Base-by-base conservation (phyloP, 2,113 vertebrate species). In the Aramus guarauna region DNA sequence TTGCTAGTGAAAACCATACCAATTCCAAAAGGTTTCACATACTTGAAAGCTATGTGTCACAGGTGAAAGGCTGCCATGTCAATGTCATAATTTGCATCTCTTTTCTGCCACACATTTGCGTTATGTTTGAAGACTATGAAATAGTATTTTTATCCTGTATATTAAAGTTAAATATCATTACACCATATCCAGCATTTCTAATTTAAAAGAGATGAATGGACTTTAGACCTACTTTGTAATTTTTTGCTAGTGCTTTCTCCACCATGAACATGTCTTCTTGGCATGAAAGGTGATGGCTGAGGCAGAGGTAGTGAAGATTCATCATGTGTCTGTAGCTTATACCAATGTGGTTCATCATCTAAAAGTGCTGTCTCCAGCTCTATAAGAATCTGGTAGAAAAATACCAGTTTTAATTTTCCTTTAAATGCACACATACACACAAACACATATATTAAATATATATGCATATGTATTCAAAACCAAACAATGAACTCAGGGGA, bases 331-430 rank as follows among this genome's bases (percentile, higher is more conserved):
- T 99, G 99, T 88, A 99, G 98, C 97, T 99, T 99, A 96, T 99
- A 99, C 99, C 99, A 99, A 90, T 99, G 99, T 59, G 99, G 98
- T 80, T 99, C 98, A 97, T 99, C 99, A 47, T 99, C 99, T 94
- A 99, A 97, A 96, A 99, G 98, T 13, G 99, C 99, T 26, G 99
- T 99, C 97, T 99, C 99, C 98, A 99, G 84, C 98, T 99, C 99
- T 94, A 99, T 99, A 85, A 99, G 98, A 97, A 99, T 99, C 99
- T 99, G 96, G 80, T 50, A 96, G 56, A 83, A 92, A 86, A 97
- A 85, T 75, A 85, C 36, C 72, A 90, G 48, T 84, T 91, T 94
- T 96, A 93, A 74, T 72, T 74, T 97, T 71, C 71, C 17, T 77
- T 68, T 66, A 41, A 75, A 73, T 71, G 53, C 27, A 53, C 20